Base-by-base conservation (phyloP, 2,113 vertebrate genomes). In the Orientallactaga bullata region DNA sequence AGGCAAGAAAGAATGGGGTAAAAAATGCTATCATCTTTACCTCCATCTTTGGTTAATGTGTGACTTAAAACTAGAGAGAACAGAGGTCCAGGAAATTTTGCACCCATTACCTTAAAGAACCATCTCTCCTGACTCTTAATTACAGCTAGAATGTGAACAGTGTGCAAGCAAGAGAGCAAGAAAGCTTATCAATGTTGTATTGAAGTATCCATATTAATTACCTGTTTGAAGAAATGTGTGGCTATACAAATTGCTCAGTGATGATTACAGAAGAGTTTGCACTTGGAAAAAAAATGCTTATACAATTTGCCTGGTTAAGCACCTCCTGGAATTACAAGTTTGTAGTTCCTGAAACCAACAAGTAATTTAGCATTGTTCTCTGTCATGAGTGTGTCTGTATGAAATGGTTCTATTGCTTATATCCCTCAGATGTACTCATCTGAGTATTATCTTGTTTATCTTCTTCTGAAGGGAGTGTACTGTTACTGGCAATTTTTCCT, bases 121-220 rank as follows among this genome's bases (percentile, higher is more conserved):
- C 26, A 2, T 90, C 47, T 92, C 88, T 68, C 35, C 80, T 83
- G 65, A 69, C 58, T 66, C 71, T 92, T 88, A 86, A 91, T 90
- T 85, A 90, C 32, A 76, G 72, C 65, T 35, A 8, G 51, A 60
- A 63, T 63, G 74, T 78, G 71, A 94, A 58, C 37, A 35, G 55
- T 68, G 80, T 26, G 17, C 30, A 51, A 92, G 79, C 63, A 69
- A 85, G 85, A 69, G 51, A 84, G 55, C 61, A 66, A 71, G 72
- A 61, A 94, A 88, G 83, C 55, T 73, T 47, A 94, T 79, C 89
- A 77, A 79, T 78, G 71, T 82, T 16, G 37, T 58, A 88, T 60
- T 96, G 93, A 94, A 81, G 88, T 74, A 83, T 94, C 90, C 65
- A 69, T 92, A 95, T 96, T 95, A 55, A 55, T 55, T 55, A 55